These are phyloP conservation scores for Equus quagga DNA, from an alignment of 2,113 vertebrate species.

Conservation along the genomic window DNA sequence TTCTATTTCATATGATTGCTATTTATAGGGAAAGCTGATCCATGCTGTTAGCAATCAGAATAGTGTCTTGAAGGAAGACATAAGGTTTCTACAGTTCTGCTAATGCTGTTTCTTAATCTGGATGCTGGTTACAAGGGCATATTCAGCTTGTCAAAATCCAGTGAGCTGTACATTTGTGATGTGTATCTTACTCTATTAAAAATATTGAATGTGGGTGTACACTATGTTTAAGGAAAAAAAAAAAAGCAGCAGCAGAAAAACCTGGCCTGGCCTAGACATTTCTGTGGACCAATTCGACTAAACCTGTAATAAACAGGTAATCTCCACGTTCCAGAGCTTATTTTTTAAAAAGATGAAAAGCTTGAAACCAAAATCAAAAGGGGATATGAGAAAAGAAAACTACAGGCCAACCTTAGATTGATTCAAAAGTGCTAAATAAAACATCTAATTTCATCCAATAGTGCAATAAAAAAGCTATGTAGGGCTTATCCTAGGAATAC, in stretches of 20 bases:
- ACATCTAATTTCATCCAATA: background rate
- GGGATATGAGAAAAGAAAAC: background rate
- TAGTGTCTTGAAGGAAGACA: background rate
- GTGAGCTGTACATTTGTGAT: background rate
- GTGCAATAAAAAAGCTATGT: background rate
- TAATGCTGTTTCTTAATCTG: background rate
- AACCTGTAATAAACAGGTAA: background rate
- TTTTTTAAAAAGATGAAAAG: background rate
- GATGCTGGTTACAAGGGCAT: background rate
- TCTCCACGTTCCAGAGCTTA: background rate
- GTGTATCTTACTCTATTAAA: background rate
- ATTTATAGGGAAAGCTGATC: background rate
- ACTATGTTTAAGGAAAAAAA: background rate
- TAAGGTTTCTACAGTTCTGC: background rate
- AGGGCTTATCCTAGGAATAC: background rate
- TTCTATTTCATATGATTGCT: background rate
- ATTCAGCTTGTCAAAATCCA: background rate
- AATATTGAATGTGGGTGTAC: background rate
- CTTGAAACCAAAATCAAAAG: background rate
- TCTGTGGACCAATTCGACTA: background rate
- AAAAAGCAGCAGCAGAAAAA: background rate
- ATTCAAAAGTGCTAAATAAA: background rate
- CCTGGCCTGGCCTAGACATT: background rate
- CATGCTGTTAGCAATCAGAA: background rate
- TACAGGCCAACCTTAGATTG: background rate